Evolutionary conservation across 2,113 vertebrate species (phyloP).

Genomic region (Eudyptes chrysolophus): DNA sequence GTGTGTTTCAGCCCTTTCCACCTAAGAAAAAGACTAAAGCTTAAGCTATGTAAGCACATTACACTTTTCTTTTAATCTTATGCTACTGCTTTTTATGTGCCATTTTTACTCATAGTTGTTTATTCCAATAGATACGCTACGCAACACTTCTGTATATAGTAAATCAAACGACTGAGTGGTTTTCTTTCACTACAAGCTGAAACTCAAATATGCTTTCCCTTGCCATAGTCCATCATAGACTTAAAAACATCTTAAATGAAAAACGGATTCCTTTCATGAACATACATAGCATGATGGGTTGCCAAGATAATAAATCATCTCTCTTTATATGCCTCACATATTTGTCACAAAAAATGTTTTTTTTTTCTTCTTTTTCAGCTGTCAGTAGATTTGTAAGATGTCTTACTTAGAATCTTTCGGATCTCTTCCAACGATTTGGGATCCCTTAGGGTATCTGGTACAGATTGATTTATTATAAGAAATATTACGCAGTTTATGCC

Average conservation of each 20-base stretch:
- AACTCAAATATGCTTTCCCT: not conserved
- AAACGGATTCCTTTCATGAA: not conserved
- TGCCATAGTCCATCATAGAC: not conserved
- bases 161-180: not conserved
- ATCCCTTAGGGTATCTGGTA: not conserved
- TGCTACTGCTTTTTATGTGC: not conserved
- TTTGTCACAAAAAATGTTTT: not conserved
- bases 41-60: not conserved
- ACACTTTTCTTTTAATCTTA: not conserved
- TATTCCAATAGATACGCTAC: not conserved
- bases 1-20: not conserved
- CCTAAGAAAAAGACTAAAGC: not conserved
- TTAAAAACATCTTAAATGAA: not conserved
- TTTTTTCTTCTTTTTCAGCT: not conserved
- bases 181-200: not conserved
- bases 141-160: not conserved
- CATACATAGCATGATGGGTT: not conserved
- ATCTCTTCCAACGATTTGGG: not conserved
- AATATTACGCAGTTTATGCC: slow-evolving; percentile 18
- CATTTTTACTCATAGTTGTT: not conserved
- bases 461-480: slow-evolving; percentile 52
- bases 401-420: slow-evolving; percentile 2
- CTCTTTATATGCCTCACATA: not conserved
- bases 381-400: not conserved
- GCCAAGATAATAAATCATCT: not conserved